phyloP scores from a whole-genome alignment of 2,113 vertebrate species.

The Callipepla californica region DNA sequence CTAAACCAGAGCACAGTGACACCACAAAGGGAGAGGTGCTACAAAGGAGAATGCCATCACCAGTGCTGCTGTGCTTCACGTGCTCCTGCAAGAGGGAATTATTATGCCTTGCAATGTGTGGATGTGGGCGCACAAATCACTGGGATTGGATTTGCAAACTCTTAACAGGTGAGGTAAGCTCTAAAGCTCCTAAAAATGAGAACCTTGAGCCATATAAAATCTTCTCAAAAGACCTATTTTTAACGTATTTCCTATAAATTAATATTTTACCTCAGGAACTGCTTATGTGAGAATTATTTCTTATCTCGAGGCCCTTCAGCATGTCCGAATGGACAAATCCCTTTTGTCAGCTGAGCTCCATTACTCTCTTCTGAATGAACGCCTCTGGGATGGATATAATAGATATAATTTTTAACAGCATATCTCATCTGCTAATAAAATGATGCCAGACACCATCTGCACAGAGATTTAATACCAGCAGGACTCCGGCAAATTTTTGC shows the following conservation, averaged over 20 bases:
- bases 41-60: neutral
- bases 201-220: constrained; percentile 40
- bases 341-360: constrained; percentile 71
- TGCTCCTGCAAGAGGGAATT: neutral
- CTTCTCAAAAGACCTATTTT: constrained; percentile 50
- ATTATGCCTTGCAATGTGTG: neutral
- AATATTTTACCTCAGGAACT: constrained; percentile 61
- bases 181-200: constrained; percentile 42
- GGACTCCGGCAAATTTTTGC: neutral
- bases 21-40: neutral
- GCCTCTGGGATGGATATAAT: constrained; percentile 58
- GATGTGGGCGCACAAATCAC: constrained; percentile 2
- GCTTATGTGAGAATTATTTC: constrained; percentile 59
- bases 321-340: constrained; percentile 67
- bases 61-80: neutral
- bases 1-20: neutral
- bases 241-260: constrained; percentile 57
- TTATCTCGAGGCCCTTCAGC: constrained; percentile 62
- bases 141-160: constrained; percentile 19
- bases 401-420: constrained; percentile 54
- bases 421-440: constrained; percentile 58
- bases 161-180: constrained; percentile 22
- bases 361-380: constrained; percentile 60
- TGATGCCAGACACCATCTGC: constrained; percentile 19
- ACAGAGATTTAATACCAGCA: constrained; percentile 47